phyloP scores from a whole-genome alignment of 92 coral and sea anemone species.

The Palythoa caribaeorum region DNA sequence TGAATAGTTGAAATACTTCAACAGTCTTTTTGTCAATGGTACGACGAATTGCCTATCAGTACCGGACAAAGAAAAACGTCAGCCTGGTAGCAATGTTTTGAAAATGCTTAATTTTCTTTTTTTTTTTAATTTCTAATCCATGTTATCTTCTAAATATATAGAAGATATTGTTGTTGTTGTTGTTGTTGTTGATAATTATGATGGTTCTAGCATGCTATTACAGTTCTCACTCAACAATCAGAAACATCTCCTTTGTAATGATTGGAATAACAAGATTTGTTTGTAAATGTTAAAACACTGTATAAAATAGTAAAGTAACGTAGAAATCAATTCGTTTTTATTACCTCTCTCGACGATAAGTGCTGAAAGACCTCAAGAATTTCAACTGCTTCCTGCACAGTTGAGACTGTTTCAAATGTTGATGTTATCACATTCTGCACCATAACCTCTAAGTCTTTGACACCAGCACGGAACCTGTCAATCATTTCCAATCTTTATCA shows the following conservation, averaged over 20 bases:
- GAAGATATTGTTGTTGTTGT: too few relatives aligned
- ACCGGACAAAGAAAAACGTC: not conserved
- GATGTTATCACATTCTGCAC: constrained; percentile 96
- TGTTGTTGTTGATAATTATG: too few relatives aligned
- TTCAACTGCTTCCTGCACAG: constrained; percentile 95
- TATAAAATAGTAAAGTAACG: not conserved
- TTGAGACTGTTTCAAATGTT: constrained; percentile 92
- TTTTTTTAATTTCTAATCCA: too few relatives aligned
- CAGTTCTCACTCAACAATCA: too few relatives aligned
- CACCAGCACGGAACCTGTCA: constrained; percentile 97
- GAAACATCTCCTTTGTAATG: too few relatives aligned
- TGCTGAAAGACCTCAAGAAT: constrained; percentile 96
- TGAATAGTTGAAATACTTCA: constrained; percentile 95
- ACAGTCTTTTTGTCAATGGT: constrained; percentile 99
- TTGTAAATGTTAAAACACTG: too few relatives aligned
- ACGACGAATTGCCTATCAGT: constrained; percentile 88
- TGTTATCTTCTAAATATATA: too few relatives aligned
- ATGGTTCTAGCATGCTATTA: too few relatives aligned
- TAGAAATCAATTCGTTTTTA: not conserved
- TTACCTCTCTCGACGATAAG: constrained; percentile 97
- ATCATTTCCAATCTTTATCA: not conserved
- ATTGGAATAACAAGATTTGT: too few relatives aligned
- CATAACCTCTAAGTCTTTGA: constrained; percentile 98
- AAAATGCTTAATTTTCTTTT: too few relatives aligned
- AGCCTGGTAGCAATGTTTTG: not conserved